Evolutionary conservation across 2,113 vertebrate genomes (phyloP), one percentile per base, ranked within the genome.

Genomic region (Gallinago paraguaiae): DNA sequence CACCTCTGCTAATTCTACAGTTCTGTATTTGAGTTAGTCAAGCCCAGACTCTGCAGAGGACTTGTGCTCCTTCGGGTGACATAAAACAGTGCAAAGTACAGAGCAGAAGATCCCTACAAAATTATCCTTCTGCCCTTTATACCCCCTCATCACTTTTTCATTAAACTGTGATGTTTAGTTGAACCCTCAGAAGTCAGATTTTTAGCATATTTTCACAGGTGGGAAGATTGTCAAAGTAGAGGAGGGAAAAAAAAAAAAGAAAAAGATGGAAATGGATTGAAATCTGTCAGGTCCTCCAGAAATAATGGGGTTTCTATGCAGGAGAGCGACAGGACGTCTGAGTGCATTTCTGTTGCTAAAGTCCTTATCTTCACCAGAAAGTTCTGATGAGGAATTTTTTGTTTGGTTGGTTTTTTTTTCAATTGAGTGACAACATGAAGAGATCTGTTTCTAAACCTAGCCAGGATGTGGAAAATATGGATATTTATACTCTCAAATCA

Each of bases 141-240:
- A 1, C 8, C 19, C 22, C 6, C 14, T 8, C 3, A 37, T 14
- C 1, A 7, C 13, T 23, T 53, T 50, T 24, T 8, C 18, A 15
- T 43, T 41, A 31, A 43, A 72, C 43, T 20, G 3, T 53, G 35
- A n/a, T 27, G 20, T 16, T 63, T n/a, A 6, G 2, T 9, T 69
- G 39, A 60, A 35, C n/a, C 18, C 9, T 69, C 13, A 13, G 33
- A 25, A 67, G 5, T 35, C 30, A 35, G 14, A 4, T 10, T 67
- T 65, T 70, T 53, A 61, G 12, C 5, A 17, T 5, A 24, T 90
- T 70, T 41, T 33, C 3, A 13, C 16, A 33, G 33, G 7, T 50
- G 20, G 9, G 25, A 50, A 75, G 46, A 9, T 69, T 61, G 31
- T 17, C 28, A 78, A 54, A 60, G 2, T 22, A 4, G 23, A 14